Evolutionary conservation across 2,113 vertebrate species (phyloP).

Genomic region (Sinocyclocheilus anshuiensis): DNA sequence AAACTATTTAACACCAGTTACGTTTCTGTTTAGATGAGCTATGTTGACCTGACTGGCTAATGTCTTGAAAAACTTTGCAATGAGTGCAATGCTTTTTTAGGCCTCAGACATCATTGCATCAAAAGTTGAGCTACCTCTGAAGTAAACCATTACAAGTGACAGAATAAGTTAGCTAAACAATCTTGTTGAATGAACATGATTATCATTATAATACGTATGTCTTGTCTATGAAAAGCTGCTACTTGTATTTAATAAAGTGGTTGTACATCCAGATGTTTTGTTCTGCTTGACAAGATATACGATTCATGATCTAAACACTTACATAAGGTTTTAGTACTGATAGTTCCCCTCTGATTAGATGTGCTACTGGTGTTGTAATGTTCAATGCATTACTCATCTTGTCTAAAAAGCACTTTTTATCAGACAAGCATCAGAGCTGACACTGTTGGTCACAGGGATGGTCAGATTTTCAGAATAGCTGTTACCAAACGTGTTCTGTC

Average conservation of each 20-base stretch:
- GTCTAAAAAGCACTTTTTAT: background rate
- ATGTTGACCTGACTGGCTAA: background rate
- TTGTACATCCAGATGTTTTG: background rate
- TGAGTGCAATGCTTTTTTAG: background rate
- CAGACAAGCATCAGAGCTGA: background rate
- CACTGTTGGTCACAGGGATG: background rate
- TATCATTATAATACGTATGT: background rate
- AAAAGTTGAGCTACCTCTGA: background rate
- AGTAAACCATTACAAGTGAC: background rate
- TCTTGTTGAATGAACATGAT: background rate
- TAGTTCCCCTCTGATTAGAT: background rate
- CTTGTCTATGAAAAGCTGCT: background rate
- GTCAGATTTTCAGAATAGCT: slow-evolving; percentile 1
- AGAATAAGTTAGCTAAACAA: background rate
- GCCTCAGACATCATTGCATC: background rate
- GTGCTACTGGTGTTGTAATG: background rate
- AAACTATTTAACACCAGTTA: background rate
- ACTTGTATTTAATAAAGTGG: background rate
- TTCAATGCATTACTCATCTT: background rate
- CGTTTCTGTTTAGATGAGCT: background rate
- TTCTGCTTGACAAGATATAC: background rate
- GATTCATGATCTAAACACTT: background rate
- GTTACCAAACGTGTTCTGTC: background rate
- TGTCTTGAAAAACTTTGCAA: background rate
- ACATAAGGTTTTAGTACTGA: background rate